Evolutionary conservation across 2,888 invertebrate genomes (phyloP).

Genomic region (Tenthredo notha): DNA sequence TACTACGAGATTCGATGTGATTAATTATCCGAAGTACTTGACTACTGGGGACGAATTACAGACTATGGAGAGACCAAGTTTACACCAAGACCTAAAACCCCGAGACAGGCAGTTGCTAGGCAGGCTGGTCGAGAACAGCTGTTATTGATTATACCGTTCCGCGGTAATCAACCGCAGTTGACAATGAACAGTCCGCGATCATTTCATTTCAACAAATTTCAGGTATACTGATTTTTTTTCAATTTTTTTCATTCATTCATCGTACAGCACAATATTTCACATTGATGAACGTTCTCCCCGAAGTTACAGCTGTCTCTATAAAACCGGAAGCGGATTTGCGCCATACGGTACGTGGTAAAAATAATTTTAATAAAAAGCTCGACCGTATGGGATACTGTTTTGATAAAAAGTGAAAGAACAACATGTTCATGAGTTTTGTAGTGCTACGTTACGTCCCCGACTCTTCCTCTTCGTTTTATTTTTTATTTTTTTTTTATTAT

Average conservation of each 20-base stretch:
- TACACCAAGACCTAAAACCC: not conserved
- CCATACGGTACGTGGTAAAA: not conserved
- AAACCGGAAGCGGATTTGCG: slow-evolving; percentile 46
- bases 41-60: not conserved
- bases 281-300: not conserved
- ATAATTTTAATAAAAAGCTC: slow-evolving; percentile 1
- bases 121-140: slow-evolving; percentile 32
- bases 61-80: not conserved
- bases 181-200: not conserved
- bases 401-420: not conserved
- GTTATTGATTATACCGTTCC: slow-evolving; percentile 37
- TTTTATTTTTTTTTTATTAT: no score
- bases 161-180: not conserved
- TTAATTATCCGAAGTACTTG: not conserved
- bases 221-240: no score
- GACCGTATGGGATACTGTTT: not conserved
- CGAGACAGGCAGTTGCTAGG: slow-evolving; percentile 44
- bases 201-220: not conserved
- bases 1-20: not conserved
- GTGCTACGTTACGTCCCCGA: not conserved
- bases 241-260: not conserved
- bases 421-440: not conserved
- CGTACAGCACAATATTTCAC: not conserved
- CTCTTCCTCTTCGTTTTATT: not conserved
- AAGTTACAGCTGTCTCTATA: not conserved